Base-by-base conservation (phyloP, 2,888 invertebrate species). In the Epistrophella euchroma region DNA sequence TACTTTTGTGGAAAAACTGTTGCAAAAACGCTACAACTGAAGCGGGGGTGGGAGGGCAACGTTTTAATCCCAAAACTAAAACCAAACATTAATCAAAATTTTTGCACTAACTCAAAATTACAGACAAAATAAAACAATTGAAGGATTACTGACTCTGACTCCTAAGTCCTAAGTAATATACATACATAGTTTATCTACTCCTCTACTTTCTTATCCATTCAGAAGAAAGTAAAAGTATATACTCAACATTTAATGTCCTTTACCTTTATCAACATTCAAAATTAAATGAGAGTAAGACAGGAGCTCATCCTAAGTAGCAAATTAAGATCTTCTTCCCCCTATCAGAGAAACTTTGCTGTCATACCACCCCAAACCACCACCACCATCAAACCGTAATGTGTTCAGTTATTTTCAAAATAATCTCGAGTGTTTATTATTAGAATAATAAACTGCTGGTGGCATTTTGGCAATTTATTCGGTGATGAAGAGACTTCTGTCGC, bases 371-470 rank as follows among this genome's bases (percentile, higher is more conserved):
- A 13, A 19, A 6, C 19, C 19, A 13, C 19, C 66, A 11, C 70
- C 64, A 55, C 43, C 22, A 0, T 13, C 25, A 35, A 9, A 50
- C 52, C 28, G 0, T 40, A 62, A 52, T 25, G 55, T 32, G 66
- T 60, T 68, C 55, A 55, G 56, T 56, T 86, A 74, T 86, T 80
- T 68, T 37, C 73, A 58, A 82, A 86, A 86, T 82, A 81, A 82
- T 86, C 77, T 82, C 86, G 64, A 82, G 86, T 82, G 86, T 82
- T 86, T 86, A 86, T 86, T 82, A 82, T 82, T 74, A 74, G 71
- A 68, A 83, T 76, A 83, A 77, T 82, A 77, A 85, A 68, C 72
- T 60, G 70, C 66, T 62, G 75, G 60, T 56, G 68, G 80, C 66
- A 80, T 72, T 85, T 80, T 68, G 45, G 68, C 68, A 80, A 80